Base-by-base conservation (phyloP, 2,888 invertebrate species). In the Catonia carolina region DNA sequence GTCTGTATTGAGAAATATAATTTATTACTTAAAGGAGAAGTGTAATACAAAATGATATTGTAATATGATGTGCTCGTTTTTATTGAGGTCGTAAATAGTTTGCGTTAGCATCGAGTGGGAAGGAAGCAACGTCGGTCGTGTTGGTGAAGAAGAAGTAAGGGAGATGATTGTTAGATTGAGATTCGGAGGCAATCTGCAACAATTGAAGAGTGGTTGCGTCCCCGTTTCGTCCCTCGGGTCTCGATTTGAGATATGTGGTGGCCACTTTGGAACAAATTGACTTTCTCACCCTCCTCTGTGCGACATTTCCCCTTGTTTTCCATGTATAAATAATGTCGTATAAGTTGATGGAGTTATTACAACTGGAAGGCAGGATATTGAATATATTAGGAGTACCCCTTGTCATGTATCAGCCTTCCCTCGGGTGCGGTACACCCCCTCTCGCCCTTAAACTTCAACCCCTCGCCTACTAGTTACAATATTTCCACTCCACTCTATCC, bases 261-360 rank as follows among this genome's bases (percentile, higher is more conserved):
- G 31, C 17, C 36, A 23, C 14, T 45, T 37, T 20, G 50, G 33
- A 55, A 39, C 49, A 48, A 55, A 55, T 55, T 48, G 49, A 55
- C 48, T 35, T 50, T 48, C 48, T 55, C 48, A 49, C 55, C 37
- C 50, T 49, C 39, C 53, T 53, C 36, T 39, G 37, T 41, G 55
- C 49, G 39, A 49, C 54, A 54, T 27, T 39, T 31, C 14, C 5
- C 33, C 8, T 20, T 22, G 12, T 1, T 14, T 35, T 48, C 55
- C 47, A 47, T 55, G 49, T 49, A 57, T 57, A 57, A 57, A 57
- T 57, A 57, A 57, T 49, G 48, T 53, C 56, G 52, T 47, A 53
- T 53, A 57, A 53, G 51, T 48, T 57, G 57, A 57, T 57, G 53
- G 53, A 57, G 57, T 49, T 49, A 53, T 53, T 47, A 47, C 47